Base-by-base conservation (phyloP, 2,888 invertebrate species). In the Rhodophaea formosa region DNA sequence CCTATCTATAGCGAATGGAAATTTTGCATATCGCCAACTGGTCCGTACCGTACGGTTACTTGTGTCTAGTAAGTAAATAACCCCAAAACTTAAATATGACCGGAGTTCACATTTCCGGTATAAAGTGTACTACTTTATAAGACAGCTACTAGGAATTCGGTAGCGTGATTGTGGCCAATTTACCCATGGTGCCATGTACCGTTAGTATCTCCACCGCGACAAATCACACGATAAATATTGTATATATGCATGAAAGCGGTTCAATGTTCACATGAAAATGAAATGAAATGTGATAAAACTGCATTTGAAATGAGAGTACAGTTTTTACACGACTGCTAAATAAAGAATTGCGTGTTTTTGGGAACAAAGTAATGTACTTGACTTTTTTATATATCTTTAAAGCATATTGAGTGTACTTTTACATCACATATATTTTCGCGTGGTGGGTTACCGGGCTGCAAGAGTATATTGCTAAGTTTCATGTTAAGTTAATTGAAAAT, bases 161-260 rank as follows among this genome's bases (percentile, higher is more conserved):
- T 88, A 84, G 88, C 89, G 88, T 89, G 89, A 80, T 86, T 80
- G 73, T 73, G 74, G 74, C 73, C 86, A 86, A 88, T 88, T 88
- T 83, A 77, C 75, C 74, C 72, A 70, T 74, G 77, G 79, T 78
- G 80, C 77, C 82, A 75, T 77, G 80, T 79, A 78, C 79, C 75
- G 80, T 81, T 81, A 82, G 79, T 81, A 81, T 85, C 78, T 81
- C 79, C 79, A 78, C 79, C 69, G 72, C 81, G 81, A 84, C 83
- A 86, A 86, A 86, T 86, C 80, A 80, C 79, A 71, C 74, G 74
- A 70, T 72, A 71, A 71, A 61, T 70, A 69, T 71, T 64, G 65
- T 71, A 72, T 74, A 70, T 76, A 74, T 76, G 74, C 72, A 77
- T 74, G 72, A 73, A 75, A 76, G 59, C 66, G 66, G 61, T 63